Base-by-base conservation (phyloP, 1,140 invertebrate species). In the Penaeus japonicus region DNA sequence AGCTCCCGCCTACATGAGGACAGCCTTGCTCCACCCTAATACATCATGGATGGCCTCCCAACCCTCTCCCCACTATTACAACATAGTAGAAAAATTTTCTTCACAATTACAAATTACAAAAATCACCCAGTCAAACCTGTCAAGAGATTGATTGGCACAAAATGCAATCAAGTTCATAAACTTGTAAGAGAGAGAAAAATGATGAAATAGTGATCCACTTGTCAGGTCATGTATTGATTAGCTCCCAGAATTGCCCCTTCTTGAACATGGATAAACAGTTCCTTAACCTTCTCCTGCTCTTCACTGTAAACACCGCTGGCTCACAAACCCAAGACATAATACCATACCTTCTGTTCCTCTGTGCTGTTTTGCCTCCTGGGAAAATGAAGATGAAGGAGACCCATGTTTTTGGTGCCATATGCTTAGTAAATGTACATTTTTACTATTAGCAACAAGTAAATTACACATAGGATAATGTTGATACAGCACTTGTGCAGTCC, bases 221-320 rank as follows among this genome's bases (percentile, higher is more conserved):
- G 73, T 77, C 65, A 84, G 65, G 57, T 83, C 70, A 83, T 18
- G 22, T 47, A 57, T 77, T 73, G 39, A 27, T 78, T 77, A 24
- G 30, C 73, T 30, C 80, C 87, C 85, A 62, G 55, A 88, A 57
- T 84, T 77, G 80, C 87, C 87, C 87, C 87, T 88, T 88, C 87
- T 88, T 88, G 87, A 88, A 88, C 81, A 87, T 81, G 55, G 73
- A 83, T 88, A 88, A 88, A 88, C 87, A 88, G 81, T 39, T 84
- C 87, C 87, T 83, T 88, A 62, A 88, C 87, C 87, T 82, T 55
- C 70, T 83, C 87, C 87, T 84, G 87, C 87, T 88, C 62, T 84
- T 88, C 65, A 78, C 87, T 75, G 80, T 88, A 88, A 88, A 88
- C 87, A 88, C 87, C 87, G 70, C 53, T 88, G 87, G 80, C 79